Conservation (phyloP, 1,140 invertebrate genomes). For the Trichonephila clavipes region DNA sequence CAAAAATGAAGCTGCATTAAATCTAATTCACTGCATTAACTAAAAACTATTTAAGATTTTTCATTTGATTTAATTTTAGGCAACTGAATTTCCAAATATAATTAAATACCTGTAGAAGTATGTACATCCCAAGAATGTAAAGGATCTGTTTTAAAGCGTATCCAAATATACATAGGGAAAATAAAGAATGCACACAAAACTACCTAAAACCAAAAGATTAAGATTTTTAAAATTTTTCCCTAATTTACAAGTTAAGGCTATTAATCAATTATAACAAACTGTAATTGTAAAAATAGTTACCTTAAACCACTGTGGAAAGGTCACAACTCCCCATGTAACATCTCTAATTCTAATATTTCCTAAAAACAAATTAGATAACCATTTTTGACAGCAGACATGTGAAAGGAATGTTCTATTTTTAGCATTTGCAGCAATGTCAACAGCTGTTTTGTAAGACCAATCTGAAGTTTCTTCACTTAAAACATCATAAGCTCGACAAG, state of each 20-base stretch:
- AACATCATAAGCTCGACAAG: constrained; percentile 80
- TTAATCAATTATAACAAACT: not conserved
- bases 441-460: constrained; percentile 80
- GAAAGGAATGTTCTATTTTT: constrained; percentile 80
- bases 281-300: constrained; percentile 73
- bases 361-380: constrained; percentile 80
- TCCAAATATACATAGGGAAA: constrained; percentile 82
- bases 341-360: constrained; percentile 81
- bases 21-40: too few species aligned
- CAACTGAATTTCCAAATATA: too few species aligned
- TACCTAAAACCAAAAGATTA: constrained; percentile 41
- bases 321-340: constrained; percentile 79
- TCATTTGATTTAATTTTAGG: too few species aligned
- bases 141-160: constrained; percentile 79
- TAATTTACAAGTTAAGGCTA: too few species aligned
- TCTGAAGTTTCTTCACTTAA: constrained; percentile 80
- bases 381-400: constrained; percentile 82
- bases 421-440: constrained; percentile 78
- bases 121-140: constrained; percentile 70
- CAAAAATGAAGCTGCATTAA: too few species aligned
- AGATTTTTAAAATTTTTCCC: not conserved
- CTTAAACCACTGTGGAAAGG: constrained; percentile 81
- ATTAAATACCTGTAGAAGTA: constrained; percentile 56
- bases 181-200: constrained; percentile 80
- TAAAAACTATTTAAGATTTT: too few species aligned